Conservation (phyloP, 2,113 vertebrate genomes). For the Platanista minor region DNA sequence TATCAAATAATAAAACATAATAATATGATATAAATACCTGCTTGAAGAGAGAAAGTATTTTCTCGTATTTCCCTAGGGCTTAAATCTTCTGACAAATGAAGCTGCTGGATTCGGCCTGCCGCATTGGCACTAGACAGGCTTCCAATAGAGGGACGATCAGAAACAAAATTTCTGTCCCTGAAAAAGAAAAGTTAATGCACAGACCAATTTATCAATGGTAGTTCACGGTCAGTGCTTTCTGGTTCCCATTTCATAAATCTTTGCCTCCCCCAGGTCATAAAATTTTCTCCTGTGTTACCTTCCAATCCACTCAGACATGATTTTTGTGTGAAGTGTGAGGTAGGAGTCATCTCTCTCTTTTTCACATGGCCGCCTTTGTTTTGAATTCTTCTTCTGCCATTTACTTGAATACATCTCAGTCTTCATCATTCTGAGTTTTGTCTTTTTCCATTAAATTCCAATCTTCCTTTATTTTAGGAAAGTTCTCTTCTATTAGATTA, state of each 20-base stretch:
- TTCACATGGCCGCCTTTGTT: not conserved
- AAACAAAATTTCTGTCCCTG: conserved; percentile 86
- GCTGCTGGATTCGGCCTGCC: conserved; percentile 82
- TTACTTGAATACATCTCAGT: not conserved
- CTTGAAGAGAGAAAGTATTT: conserved; percentile 85
- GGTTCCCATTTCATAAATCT: not conserved
- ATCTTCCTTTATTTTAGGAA: not conserved
- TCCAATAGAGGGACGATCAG: conserved; percentile 84
- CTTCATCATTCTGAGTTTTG: not conserved
- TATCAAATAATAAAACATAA: not conserved
- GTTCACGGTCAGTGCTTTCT: not conserved
- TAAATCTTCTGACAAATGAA: conserved; percentile 81
- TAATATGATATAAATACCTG: conserved; percentile 77
- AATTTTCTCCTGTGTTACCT: not conserved
- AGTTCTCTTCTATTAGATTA: not conserved
- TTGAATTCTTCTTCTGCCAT: not conserved
- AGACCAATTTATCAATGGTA: not conserved
- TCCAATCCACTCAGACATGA: not conserved
- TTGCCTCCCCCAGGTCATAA: not conserved
- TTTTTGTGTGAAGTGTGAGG: not conserved
- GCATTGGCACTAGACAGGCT: conserved; percentile 87
- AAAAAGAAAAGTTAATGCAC: conserved; percentile 6
- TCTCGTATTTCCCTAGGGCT: conserved; percentile 85
- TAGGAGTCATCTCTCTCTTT: not conserved
- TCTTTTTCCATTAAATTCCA: not conserved